Base-by-base conservation (phyloP, 2,888 invertebrate species). In the Achlya flavicornis region DNA sequence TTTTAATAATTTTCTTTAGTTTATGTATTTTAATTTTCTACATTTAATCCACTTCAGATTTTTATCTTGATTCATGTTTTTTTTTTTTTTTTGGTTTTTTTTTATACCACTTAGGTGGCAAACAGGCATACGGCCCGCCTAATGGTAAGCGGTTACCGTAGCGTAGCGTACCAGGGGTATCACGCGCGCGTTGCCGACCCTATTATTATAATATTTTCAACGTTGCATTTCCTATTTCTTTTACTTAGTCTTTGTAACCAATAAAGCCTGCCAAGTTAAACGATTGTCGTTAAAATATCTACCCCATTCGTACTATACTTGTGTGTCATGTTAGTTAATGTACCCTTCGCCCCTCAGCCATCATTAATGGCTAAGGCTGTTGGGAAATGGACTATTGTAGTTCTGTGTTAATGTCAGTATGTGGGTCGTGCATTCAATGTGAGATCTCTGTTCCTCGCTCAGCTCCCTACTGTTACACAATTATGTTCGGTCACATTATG, bases 381-480 rank as follows among this genome's bases (percentile, higher is more conserved):
- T 80, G 82, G 80, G 78, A 85, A 88, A 88, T 83, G 80, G 79
- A 82, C 73, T 81, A 80, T 79, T 82, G 83, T 83, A 77, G 79
- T 84, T 84, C 81, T 83, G 83, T 83, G 85, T 83, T 72, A 76
- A 68, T 66, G 61, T 66, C 72, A 69, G 75, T 76, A 83, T 84
- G 81, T 86, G 74, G 85, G 84, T 77, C 82, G 75, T 69, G 71
- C 75, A 79, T 78, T 80, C 66, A 76, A 69, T 75, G 73, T 67
- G 66, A 74, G 78, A 80, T 77, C 72, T 76, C 75, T 63, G 78
- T 77, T 74, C 19, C 73, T 70, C 70, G 71, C 65, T 71, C 64
- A 69, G 73, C 72, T 73, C 79, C 86, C 85, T 73, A 76, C 83
- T 84, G 85, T 86, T 86, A 83, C 77, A 70, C 73, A 82, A 86